Conservation (phyloP, 2,113 vertebrate species). For the Cyprinodon brontotheroides region DNA sequence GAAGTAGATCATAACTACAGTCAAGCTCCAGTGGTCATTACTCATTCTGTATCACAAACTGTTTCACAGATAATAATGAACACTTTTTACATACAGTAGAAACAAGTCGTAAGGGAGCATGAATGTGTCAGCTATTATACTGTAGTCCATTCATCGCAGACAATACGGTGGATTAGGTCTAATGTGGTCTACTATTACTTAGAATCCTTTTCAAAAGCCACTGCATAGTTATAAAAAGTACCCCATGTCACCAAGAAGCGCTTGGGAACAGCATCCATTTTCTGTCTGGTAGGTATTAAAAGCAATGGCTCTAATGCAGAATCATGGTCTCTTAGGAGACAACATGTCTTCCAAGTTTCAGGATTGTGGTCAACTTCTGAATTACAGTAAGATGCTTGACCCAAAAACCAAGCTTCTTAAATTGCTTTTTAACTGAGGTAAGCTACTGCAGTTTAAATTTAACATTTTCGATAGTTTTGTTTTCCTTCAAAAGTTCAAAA, state of each 20-base stretch:
- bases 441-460: too few relatives aligned
- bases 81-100: not conserved
- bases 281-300: too few relatives aligned
- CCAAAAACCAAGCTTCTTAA: too few relatives aligned
- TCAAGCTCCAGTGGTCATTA: not conserved
- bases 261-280: not conserved
- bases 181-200: not conserved
- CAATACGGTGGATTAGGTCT: not conserved
- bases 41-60: not conserved
- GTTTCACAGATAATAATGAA: not conserved
- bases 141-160: not conserved
- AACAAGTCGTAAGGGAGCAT: not conserved
- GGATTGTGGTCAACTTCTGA: too few relatives aligned
- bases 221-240: not conserved
- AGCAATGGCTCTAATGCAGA: too few relatives aligned
- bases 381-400: too few relatives aligned
- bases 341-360: not conserved
- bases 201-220: not conserved
- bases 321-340: too few relatives aligned
- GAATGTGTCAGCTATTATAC: not conserved
- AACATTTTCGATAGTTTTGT: too few relatives aligned
- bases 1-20: too few relatives aligned
- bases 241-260: not conserved
- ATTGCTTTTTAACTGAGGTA: too few relatives aligned
- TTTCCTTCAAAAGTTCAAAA: too few relatives aligned